These are phyloP conservation scores for Ptyas mucosa DNA, from an alignment of 2,113 vertebrate genomes.

Conservation along the genomic window DNA sequence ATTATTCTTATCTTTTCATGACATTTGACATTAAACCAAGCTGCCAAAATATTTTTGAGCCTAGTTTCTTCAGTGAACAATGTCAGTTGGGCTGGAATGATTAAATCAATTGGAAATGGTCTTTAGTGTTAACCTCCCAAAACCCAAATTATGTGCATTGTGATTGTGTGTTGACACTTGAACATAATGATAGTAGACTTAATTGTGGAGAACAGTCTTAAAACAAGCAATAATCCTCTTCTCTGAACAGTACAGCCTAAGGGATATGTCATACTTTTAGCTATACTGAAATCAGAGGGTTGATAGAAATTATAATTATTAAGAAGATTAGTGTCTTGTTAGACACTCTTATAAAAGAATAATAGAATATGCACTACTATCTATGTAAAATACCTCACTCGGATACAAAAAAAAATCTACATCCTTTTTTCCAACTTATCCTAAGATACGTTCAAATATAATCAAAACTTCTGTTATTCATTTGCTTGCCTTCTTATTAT, in stretches of 20 bases:
- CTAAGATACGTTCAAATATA: not conserved
- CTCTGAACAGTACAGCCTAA: not conserved
- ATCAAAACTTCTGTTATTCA: not conserved
- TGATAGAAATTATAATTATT: not conserved
- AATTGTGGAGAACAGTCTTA: not conserved
- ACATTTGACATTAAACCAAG: not conserved
- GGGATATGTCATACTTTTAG: not conserved
- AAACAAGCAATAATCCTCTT: not conserved
- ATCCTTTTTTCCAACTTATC: not conserved
- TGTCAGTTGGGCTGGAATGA: not conserved
- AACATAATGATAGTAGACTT: not conserved
- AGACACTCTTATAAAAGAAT: not conserved
- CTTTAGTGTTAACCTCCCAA: not conserved
- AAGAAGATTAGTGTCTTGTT: not conserved
- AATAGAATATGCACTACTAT: not conserved
- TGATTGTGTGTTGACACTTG: not conserved
- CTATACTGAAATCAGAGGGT: not conserved
- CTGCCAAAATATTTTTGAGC: not conserved
- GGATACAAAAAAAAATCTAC: not conserved
- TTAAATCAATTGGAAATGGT: not conserved
- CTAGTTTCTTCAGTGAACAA: not conserved
- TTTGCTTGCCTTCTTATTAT: constrained; percentile 2
- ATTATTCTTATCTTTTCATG: not conserved
- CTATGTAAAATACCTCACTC: not conserved
- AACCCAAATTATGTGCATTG: not conserved